Base-by-base conservation (phyloP, 2,797 vertebrate species). In the Epinephelus awoara region DNA sequence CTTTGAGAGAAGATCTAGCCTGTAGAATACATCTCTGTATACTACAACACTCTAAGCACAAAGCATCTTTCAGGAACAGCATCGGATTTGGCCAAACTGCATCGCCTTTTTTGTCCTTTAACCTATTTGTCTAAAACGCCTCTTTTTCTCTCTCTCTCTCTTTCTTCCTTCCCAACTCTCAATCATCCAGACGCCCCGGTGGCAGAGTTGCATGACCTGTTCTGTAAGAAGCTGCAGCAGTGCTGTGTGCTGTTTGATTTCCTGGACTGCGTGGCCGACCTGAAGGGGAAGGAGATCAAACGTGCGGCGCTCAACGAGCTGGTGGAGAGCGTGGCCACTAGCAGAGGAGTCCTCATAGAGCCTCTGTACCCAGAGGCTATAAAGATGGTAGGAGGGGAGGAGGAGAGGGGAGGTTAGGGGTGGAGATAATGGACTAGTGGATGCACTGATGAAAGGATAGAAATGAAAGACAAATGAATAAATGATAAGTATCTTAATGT, bases 251-350 rank as follows among this genome's bases (percentile, higher is more conserved):
- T 97, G 80, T 98, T 98, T 57, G 97, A 98, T 91, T 98, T 98
- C 92, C 93, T 98, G 93, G 97, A 98, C 95, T 98, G 97, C 34
- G 97, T 98, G 68, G 97, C 97, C 0, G 97, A 98, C 95, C 95
- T 98, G 77, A 98, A 98, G 91, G 97, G 97, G 75, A 98, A 98
- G 90, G 97, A 98, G 95, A 97, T 98, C 92, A 98, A 98, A 89
- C 96, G 97, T 13, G 97, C 97, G 0, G 97, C 97, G 0, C 96
- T 98, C 83, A 98, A 97, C 1, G 97, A 98, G 83, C 95, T 98
- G 91, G 97, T 98, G 93, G 97, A 98, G 85, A 97, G 96, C 2
- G 96, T 98, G 91, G 97, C 97, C 85, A 97, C 97, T 5, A 97
- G 96, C 89, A 96, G 97, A 57, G 97, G 97, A 1, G 95, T 98